Base-by-base conservation (phyloP, 2,797 vertebrate genomes). In the Orientallactaga sibirica region DNA sequence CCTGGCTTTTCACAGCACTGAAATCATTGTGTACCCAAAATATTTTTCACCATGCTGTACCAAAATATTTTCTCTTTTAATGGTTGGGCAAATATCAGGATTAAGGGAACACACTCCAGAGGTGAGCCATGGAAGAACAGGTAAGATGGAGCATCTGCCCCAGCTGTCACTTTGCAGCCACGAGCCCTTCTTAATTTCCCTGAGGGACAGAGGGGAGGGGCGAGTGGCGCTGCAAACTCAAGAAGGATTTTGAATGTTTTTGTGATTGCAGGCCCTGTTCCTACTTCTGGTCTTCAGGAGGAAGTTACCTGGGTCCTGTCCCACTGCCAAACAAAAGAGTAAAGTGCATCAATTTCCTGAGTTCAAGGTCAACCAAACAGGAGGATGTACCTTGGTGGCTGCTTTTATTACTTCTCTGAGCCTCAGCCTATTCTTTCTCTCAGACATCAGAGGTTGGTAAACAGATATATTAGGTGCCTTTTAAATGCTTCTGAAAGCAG, bases 71-170 rank as follows among this genome's bases (percentile, higher is more conserved):
- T 71, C 16, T 37, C 62, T 90, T 73, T 33, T n/a, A 84, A 90
- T 74, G 55, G 76, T 43, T 81, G 81, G 85, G 73, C 64, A 89
- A 94, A 95, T 78, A 90, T 94, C 93, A 96, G 52, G 67, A 86
- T 90, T 86, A 81, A 84, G 87, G 75, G 37, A 76, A 81, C 90
- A 90, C 58, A 61, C 75, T 90, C 79, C 8, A n/a, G 79, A 93
- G 73, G 73, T 52, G 79, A 86, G 74, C 25, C 5, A 2, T 1
- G 58, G 61, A 29, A 83, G 80, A 24, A 14, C 1, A 70, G 37
- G 88, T 33, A 52, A 91, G 55, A 67, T 9, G 37, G 19, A 29
- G 62, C n/a, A 5, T 77, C 33, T 41, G 15, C 11, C 22, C 33
- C 55, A 68, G 78, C 18, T 75, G 66, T 77, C 67, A 37, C 61